These are phyloP conservation scores for Lagenorhynchus albirostris DNA, from an alignment of 2,113 vertebrate species.

Conservation along the genomic window DNA sequence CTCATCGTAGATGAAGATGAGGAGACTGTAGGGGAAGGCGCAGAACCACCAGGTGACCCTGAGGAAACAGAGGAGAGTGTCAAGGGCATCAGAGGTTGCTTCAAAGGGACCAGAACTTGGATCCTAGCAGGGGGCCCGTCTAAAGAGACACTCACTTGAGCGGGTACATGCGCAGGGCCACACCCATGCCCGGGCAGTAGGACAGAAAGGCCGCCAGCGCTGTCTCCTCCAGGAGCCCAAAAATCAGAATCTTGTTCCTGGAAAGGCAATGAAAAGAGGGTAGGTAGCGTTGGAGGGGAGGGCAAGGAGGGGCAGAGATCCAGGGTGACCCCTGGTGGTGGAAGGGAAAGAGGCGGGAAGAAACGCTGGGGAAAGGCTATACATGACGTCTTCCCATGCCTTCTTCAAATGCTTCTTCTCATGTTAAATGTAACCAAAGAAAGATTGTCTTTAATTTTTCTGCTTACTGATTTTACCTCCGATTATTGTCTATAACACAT, in stretches of 20 bases:
- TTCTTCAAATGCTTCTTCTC: background rate
- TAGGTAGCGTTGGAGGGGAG: background rate
- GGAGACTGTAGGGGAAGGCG: conserved; percentile 88
- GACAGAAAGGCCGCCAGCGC: conserved; percentile 85
- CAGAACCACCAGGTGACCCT: conserved; percentile 91
- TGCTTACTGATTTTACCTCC: background rate
- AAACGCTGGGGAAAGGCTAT: too few species aligned
- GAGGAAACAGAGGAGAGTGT: background rate
- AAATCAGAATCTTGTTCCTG: conserved; percentile 86
- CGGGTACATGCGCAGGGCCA: conserved; percentile 85
- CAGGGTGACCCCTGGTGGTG: background rate
- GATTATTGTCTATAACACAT: background rate
- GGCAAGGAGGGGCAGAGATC: background rate
- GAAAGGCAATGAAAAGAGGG: background rate
- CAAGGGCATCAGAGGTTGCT: background rate
- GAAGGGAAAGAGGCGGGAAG: background rate
- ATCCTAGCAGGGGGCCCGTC: background rate
- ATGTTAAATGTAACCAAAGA: background rate
- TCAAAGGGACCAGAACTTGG: background rate
- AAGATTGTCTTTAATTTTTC: background rate
- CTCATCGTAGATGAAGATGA: conserved; percentile 90
- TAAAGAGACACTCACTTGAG: conserved; percentile 80
- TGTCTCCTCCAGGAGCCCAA: conserved; percentile 84
- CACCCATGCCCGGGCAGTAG: conserved; percentile 85
- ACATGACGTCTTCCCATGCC: background rate